Percentiles rank a stretch among this genome's conserved stretches.
Conservation (phyloP, 2,797 vertebrate genomes). For the Pipistrellus pygmaeus region DNA sequence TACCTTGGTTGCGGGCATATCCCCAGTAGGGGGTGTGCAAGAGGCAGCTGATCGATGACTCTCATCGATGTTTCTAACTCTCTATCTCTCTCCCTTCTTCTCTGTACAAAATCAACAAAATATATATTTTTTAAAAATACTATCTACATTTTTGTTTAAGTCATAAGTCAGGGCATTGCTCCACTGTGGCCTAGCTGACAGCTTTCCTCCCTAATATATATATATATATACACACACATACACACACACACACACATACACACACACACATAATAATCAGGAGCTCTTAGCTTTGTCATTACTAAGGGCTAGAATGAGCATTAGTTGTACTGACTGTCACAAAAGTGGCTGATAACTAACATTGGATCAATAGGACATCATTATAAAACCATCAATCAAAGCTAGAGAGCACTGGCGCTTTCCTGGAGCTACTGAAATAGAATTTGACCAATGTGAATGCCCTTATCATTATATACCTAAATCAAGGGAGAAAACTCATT, state of each 20-base stretch:
- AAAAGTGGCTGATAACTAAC: not conserved
- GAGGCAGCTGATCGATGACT: no score
- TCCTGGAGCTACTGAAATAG: not conserved
- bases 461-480: not conserved
- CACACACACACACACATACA: no score
- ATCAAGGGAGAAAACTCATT: not conserved
- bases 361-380: not conserved
- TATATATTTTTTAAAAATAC: no score
- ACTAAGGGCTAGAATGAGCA: not conserved
- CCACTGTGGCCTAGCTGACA: not conserved
- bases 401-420: not conserved
- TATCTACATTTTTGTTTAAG: slow-evolving; percentile 22
- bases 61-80: no score
- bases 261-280: not conserved
- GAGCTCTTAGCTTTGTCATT: not conserved
- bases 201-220: not conserved
- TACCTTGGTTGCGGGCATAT: no score
- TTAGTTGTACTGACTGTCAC: not conserved
- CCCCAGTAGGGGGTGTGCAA: no score
- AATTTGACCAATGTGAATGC: slow-evolving; percentile 20
- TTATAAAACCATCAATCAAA: slow-evolving; percentile 8
- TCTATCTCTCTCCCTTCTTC: no score
- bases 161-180: not conserved
- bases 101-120: no score
- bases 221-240: no score